Base-by-base conservation (phyloP, 2,113 vertebrate genomes). In the Carollia perspicillata region DNA sequence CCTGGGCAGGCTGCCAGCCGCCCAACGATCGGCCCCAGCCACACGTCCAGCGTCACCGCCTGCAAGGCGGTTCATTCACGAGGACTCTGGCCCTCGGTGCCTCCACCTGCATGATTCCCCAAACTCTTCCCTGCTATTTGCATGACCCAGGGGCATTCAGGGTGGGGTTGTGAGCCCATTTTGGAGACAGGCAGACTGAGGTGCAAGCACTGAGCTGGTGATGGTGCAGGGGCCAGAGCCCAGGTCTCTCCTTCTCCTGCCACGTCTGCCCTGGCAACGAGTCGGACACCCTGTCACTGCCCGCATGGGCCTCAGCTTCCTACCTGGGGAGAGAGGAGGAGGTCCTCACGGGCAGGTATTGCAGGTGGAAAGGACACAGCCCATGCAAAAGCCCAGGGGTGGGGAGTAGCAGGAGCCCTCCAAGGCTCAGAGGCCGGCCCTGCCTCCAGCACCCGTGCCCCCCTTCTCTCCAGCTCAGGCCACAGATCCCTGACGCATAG, bases 341-440 rank as follows among this genome's bases (percentile, higher is more conserved):
- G 30, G 22, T 47, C 7, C 49, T 69, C 49, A 7, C 37, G 1
- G 3, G 91, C 83, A 78, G 60, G 40, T 17, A 0, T 22, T 5
- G 9, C 2, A 0, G 4, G 30, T 28, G 14, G 71, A 20, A 44
- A 68, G 58, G 65, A 40, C 74, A 28, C 17, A 42, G 40, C 49
- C 75, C 9, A 0, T 18, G 17, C 2, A 1, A 7, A 40, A 11
- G 33, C 66, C 20, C n/a, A 40, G 71, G 22, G 66, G 9, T 16
- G 47, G 49, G 30, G 28, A 14, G 30, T 18, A 11, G 35, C 20
- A 2, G 49, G 37, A 35, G 63, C 49, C 9, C 13, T 4, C 0
- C 1, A 0, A 16, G 20, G 18, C 2, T 23, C 22, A 0, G 8
- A 11, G 44, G 55, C 44, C 40, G 13, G 3, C 3, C n/a, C 49